Evolutionary conservation across 2,113 vertebrate species (phyloP), one percentile per base, ranked within the genome.

Genomic region (Chloebia gouldiae): DNA sequence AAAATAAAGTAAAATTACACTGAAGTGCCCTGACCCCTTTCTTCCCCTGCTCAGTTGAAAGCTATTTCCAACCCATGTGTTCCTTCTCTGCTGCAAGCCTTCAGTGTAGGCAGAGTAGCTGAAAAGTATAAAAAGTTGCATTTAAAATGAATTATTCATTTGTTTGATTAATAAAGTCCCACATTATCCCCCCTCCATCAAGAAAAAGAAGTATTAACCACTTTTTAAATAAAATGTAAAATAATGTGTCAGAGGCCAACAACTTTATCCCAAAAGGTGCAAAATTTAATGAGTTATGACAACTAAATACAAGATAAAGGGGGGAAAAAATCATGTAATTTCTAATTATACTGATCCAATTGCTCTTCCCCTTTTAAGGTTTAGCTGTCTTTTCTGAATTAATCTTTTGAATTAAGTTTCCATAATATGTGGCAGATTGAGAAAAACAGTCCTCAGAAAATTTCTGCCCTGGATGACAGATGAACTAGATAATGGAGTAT

Each of bases 401-500:
- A 80, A 27, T 73, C 68, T 80, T 86, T 92, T 86, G 80, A 88
- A 86, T 92, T 80, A 85, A 77, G 39, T 69, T 90, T 96, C 82
- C 24, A 4, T 77, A 82, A 70, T 50, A n/a, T 37, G 44, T 92
- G 88, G 82, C 82, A 90, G 79, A 88, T 73, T 54, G 92, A 92
- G 91, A 57, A 86, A 88, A 92, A 61, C 88, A 90, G 63, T 61
- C 85, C 71, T 88, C 35, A 9, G 64, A 89, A 80, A 68, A 59
- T 88, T 92, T 88, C 80, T 95, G 86, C 64, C 88, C 92, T 54
- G 30, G 59, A 42, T 96, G 94, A 93, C 94, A 95, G 86, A 90
- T 92, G 88, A 92, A 57, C 71, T 80, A 77, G 76, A 66, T 92
- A 96, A 96, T 88, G 76, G 86, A 47, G 40, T 82, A 86, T 92